Evolutionary conservation across 2,888 invertebrate species (phyloP).

Genomic region (Spodoptera exigua): DNA sequence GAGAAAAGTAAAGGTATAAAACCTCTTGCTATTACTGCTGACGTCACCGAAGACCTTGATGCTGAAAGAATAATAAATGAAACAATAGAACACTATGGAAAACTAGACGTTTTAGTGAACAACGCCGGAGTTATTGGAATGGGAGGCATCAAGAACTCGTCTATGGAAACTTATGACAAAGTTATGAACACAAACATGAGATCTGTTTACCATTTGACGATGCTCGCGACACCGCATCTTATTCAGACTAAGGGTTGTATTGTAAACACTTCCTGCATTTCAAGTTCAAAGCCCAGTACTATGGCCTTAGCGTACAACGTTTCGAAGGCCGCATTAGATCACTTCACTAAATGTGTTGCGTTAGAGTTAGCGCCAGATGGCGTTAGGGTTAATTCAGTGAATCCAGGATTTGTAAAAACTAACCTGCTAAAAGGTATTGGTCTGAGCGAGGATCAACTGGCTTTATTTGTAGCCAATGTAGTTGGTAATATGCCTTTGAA

Average conservation of each 20-base stretch:
- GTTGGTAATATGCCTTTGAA: constrained; percentile 95
- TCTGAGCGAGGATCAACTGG: constrained; percentile 91
- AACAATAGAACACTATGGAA: constrained; percentile 92
- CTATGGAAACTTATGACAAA: constrained; percentile 94
- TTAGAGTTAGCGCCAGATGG: constrained; percentile 94
- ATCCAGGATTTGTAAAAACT: constrained; percentile 97
- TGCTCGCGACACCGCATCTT: constrained; percentile 95
- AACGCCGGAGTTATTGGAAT: constrained; percentile 94
- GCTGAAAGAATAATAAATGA: constrained; percentile 91
- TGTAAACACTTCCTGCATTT: constrained; percentile 97
- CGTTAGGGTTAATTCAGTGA: constrained; percentile 96
- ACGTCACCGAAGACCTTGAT: constrained; percentile 92
- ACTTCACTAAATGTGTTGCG: constrained; percentile 97
- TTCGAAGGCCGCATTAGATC: constrained; percentile 97
- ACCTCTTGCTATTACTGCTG: constrained; percentile 90
- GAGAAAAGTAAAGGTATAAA: constrained; percentile 88
- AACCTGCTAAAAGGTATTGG: constrained; percentile 93
- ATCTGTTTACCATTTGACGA: constrained; percentile 94
- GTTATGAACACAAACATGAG: constrained; percentile 96
- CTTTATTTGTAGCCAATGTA: constrained; percentile 91
- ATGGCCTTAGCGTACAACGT: constrained; percentile 95
- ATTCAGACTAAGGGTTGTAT: constrained; percentile 94
- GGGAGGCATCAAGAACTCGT: constrained; percentile 94
- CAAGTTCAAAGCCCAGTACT: constrained; percentile 91
- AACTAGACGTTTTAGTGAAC: constrained; percentile 94